Percentiles rank a stretch among this genome's conserved stretches.
phyloP scores from a whole-genome alignment of 2,888 invertebrate species.

The Lucinisca nassula region DNA sequence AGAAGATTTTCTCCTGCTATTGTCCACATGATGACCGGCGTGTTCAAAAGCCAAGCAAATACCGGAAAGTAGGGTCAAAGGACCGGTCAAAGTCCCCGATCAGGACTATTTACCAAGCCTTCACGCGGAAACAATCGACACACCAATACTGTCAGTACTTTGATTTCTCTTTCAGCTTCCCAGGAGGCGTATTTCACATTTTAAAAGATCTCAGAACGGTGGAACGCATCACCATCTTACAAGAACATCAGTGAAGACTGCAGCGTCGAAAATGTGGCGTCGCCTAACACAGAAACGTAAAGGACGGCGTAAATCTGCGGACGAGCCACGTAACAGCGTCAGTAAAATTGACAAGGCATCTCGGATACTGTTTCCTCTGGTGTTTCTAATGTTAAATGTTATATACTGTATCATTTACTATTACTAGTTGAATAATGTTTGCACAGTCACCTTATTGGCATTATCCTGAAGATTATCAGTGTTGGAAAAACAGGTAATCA shows the following conservation, averaged over 20 bases:
- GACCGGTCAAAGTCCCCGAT: too few relatives aligned
- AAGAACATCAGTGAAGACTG: slow-evolving; percentile 58
- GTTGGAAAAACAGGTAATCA: too few relatives aligned
- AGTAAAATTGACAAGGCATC: slow-evolving; percentile 95
- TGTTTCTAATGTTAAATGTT: slow-evolving; percentile 95
- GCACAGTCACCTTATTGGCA: too few relatives aligned
- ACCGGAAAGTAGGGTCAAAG: too few relatives aligned
- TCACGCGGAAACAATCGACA: too few relatives aligned
- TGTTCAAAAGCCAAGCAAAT: too few relatives aligned
- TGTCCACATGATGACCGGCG: too few relatives aligned
- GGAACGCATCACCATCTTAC: slow-evolving; percentile 38
- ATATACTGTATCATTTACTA: slow-evolving; percentile 93
- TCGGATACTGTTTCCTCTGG: slow-evolving; percentile 93
- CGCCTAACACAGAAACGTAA: slow-evolving; percentile 54
- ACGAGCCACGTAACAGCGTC: slow-evolving; percentile 90
- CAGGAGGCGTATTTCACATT: slow-evolving; percentile 45
- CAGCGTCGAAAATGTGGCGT: slow-evolving; percentile 66
- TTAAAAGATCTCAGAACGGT: slow-evolving; percentile 41
- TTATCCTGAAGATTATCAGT: too few relatives aligned
- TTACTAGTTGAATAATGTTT: too few relatives aligned
- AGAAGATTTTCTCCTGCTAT: too few relatives aligned
- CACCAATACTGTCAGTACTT: too few relatives aligned
- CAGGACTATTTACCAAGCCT: too few relatives aligned
- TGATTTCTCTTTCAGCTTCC: slow-evolving; percentile 26
- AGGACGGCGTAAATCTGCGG: slow-evolving; percentile 21